A percentile compares a stretch with the other conserved stretches of the same genome.
Evolutionary conservation across 30 jellyfish, hydroid and myxozoan genomes (phyloP).

Genomic region (Aurelia coerulea): DNA sequence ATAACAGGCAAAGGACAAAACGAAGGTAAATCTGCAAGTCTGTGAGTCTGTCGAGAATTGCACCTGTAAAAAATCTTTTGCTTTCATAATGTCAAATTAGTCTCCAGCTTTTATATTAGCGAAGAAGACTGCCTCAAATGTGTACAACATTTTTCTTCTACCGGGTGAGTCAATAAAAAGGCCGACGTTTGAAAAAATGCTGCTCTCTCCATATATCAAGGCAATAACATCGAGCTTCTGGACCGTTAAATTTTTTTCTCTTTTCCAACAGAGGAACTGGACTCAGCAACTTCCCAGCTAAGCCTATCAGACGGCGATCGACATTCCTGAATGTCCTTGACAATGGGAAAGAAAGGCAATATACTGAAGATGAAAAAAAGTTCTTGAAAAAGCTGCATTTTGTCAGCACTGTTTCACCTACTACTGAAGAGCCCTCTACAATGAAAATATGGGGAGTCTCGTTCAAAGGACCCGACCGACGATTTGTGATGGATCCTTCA

Average conservation of each 20-base stretch:
- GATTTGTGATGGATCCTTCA: slow-evolving; percentile 60
- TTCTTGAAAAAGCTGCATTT: slow-evolving; percentile 73
- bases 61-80: too few species aligned
- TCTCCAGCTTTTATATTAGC: too few species aligned
- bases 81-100: too few species aligned
- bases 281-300: slow-evolving; percentile 39
- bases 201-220: too few species aligned
- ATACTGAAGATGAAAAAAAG: slow-evolving; percentile 76
- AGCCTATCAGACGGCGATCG: slow-evolving; percentile 73
- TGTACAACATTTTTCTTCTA: too few species aligned
- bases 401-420: slow-evolving; percentile 64
- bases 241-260: background rate
- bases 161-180: too few species aligned
- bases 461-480: slow-evolving; percentile 39
- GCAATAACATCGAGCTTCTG: too few species aligned
- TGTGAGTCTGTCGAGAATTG: background rate
- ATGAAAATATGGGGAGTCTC: slow-evolving; percentile 69
- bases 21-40: too few species aligned
- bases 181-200: too few species aligned
- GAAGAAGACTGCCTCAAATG: too few species aligned
- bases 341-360: slow-evolving; percentile 61
- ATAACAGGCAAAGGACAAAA: slow-evolving; percentile 14
- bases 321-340: slow-evolving; percentile 62
- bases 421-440: slow-evolving; percentile 56
- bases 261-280: slow-evolving; percentile 3